These are phyloP conservation scores for Drosophila dives DNA, from an alignment of 2,888 invertebrate genomes.

Conservation along the genomic window DNA sequence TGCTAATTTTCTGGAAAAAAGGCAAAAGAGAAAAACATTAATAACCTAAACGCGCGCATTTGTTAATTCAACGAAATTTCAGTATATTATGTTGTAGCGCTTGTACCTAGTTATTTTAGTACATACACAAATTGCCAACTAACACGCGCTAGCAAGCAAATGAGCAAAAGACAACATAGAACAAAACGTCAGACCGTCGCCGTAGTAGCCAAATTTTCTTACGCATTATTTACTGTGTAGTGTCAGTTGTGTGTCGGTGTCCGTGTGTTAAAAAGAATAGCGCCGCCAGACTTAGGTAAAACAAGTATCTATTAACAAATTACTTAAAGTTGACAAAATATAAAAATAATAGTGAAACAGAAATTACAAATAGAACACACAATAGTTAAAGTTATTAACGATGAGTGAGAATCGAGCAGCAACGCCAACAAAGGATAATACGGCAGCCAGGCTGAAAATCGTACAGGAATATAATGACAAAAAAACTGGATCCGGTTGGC, in stretches of 20 bases:
- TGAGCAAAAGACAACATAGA: conserved; percentile 48
- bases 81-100: conserved; percentile 39
- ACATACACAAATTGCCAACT: conserved; percentile 22
- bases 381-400: conserved; percentile 32
- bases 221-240: conserved; percentile 56
- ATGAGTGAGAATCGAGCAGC: conserved; percentile 63
- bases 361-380: conserved; percentile 18
- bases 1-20: conserved; percentile 60
- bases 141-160: conserved; percentile 27
- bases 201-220: conserved; percentile 64
- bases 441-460: conserved; percentile 60
- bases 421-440: conserved; percentile 50
- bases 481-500: conserved; percentile 59
- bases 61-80: conserved; percentile 29
- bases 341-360: not conserved
- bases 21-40: conserved; percentile 47
- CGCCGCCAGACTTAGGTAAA: conserved; percentile 34
- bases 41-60: conserved; percentile 49
- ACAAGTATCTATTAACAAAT: conserved; percentile 30
- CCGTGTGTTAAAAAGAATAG: conserved; percentile 59
- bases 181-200: conserved; percentile 50
- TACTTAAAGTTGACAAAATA: conserved; percentile 21
- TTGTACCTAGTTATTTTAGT: conserved; percentile 43
- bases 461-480: conserved; percentile 67
- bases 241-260: conserved; percentile 44